These are phyloP conservation scores for Macaria notata DNA, from an alignment of 2,888 invertebrate species.

Conservation along the genomic window DNA sequence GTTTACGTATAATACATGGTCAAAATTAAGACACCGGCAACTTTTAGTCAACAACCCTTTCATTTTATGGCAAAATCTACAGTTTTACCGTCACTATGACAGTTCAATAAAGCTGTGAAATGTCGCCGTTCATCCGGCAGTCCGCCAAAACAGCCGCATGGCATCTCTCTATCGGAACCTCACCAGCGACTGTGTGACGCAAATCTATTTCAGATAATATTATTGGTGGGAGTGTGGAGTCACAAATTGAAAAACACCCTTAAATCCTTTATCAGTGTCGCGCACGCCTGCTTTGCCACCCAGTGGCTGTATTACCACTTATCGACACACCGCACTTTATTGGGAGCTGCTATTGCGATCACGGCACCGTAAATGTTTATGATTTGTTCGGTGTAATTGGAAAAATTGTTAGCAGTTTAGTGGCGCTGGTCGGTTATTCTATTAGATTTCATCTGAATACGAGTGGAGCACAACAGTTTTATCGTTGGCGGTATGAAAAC, in stretches of 20 bases:
- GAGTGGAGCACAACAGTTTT: no score
- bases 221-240: slow-evolving; percentile 47
- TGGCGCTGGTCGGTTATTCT: not conserved
- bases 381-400: slow-evolving; percentile 29
- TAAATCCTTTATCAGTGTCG: slow-evolving; percentile 64
- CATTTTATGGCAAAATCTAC: no score
- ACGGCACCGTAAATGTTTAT: slow-evolving; percentile 50
- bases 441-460: no score
- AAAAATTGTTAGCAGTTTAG: not conserved
- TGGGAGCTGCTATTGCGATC: slow-evolving; percentile 45
- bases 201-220: slow-evolving; percentile 50
- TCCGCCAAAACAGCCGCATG: slow-evolving; percentile 4
- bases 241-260: slow-evolving; percentile 61
- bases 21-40: no score
- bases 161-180: slow-evolving; percentile 7
- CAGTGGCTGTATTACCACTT: slow-evolving; percentile 58
- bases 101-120: not conserved
- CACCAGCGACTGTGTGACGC: slow-evolving; percentile 27
- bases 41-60: no score
- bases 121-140: slow-evolving; percentile 2
- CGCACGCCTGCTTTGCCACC: slow-evolving; percentile 55
- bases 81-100: no score
- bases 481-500: no score
- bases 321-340: slow-evolving; percentile 54
- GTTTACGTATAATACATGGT: no score